Evolutionary conservation across 2,797 vertebrate genomes (phyloP), one percentile per base, ranked within the genome.

Genomic region (Chrysocyon brachyurus): DNA sequence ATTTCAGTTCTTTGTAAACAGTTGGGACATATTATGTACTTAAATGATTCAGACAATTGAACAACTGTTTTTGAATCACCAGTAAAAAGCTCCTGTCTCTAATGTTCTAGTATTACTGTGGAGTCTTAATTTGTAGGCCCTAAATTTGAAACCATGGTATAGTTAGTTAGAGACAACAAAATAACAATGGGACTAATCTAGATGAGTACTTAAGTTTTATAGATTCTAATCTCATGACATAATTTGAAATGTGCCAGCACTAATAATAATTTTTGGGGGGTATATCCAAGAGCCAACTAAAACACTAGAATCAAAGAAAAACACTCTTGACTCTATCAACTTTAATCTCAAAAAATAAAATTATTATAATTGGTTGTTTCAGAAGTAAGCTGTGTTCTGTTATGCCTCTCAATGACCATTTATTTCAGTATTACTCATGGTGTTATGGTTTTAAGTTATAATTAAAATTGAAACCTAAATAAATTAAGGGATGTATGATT

Each of bases 91-190:
- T 94, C 78, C 90, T 96, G 16, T 96, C 84, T 97, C 94, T 84
- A 1, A 83, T 93, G 49, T 78, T 98, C 72, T 98, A 75, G 56
- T 91, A 56, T 95, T 97, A 91, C 95, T 97, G 11, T 10, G 93
- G 96, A 95, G 87, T 97, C 95, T 98, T 97, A 98, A 98, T 98
- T 95, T 98, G 33, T 95, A 90, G 33, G 86, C 94, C 36, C 2
- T 97, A 94, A 90, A 97, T 97, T 94, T 96, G 91, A 95, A 96
- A 72, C 66, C 59, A 75, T 5, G 15, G 96, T 98, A 46, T 94
- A 54, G 70, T 96, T 61, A 40, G 70, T 96, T 57, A 33, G 89
- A 61, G 17, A 86, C 94, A 59, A 82, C 93, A 0, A 94, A 97
- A 96, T 68, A 96, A 91, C 64, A 93, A n/a, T 94, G 66, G 90